Conservation (phyloP, 1,140 invertebrate genomes). For the Euglossa dilemma region DNA sequence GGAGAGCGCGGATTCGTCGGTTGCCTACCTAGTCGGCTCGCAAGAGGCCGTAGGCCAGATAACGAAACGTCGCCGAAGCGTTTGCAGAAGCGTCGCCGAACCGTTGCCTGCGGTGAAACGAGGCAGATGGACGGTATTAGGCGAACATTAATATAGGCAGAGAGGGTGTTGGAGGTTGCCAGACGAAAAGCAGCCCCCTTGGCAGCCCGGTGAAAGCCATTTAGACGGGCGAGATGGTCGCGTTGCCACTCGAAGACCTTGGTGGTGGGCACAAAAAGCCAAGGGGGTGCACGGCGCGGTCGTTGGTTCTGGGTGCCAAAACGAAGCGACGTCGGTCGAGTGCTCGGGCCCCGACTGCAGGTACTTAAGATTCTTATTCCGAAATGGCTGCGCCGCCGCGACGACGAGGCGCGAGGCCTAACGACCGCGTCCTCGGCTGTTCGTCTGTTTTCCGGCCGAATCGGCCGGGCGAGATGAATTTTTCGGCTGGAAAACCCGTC, state of each 20-base stretch:
- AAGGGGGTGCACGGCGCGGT: conserved; percentile 6
- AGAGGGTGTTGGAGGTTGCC: background rate
- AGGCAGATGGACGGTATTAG: conserved; percentile 12
- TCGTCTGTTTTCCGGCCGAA: background rate
- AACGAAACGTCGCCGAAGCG: background rate
- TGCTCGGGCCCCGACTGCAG: conserved; percentile 35
- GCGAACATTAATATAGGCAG: background rate
- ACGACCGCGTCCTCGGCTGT: background rate
- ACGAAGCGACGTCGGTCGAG: conserved; percentile 40
- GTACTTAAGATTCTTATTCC: conserved; percentile 47
- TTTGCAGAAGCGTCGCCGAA: too few species aligned
- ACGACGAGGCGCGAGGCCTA: conserved; percentile 19
- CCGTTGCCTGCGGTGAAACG: background rate
- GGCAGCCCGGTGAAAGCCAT: conserved; percentile 29
- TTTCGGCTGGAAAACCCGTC: background rate
- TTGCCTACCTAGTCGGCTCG: background rate
- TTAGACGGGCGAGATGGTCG: conserved; percentile 38
- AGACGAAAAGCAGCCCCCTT: conserved; percentile 32
- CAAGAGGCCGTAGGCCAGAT: background rate
- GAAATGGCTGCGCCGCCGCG: conserved; percentile 21
- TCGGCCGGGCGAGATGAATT: background rate
- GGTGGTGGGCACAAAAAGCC: conserved; percentile 34
- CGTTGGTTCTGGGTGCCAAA: conserved; percentile 39
- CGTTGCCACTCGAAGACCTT: conserved; percentile 26
- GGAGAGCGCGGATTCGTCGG: background rate